Conservation (phyloP, 2,888 invertebrate genomes). For the Conus canariensis region DNA sequence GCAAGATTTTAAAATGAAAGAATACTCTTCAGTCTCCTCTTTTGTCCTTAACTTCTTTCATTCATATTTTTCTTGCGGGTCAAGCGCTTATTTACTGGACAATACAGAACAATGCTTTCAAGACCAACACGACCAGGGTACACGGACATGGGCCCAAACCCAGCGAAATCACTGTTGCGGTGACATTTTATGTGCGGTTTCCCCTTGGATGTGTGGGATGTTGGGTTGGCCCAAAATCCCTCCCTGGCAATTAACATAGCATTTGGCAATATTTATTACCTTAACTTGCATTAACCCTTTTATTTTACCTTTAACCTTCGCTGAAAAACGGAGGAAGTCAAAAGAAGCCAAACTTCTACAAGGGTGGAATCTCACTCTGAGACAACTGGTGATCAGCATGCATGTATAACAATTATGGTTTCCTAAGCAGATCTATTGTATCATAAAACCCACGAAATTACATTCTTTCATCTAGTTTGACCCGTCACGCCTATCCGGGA, state of each 20-base stretch:
- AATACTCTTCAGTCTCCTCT: background rate
- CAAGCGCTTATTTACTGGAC: background rate
- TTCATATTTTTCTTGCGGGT: background rate
- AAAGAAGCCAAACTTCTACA: background rate
- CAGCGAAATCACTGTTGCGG: background rate
- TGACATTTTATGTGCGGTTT: conserved; percentile 1
- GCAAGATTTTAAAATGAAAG: background rate
- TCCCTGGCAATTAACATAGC: background rate
- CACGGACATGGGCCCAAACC: background rate
- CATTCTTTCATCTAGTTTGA: too few relatives aligned
- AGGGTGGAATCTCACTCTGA: background rate
- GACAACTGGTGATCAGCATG: background rate
- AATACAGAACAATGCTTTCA: background rate
- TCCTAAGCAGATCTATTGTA: too few relatives aligned
- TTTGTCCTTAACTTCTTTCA: background rate
- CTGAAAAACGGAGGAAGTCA: background rate
- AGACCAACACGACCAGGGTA: background rate
- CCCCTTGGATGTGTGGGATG: too few relatives aligned
- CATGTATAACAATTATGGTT: too few relatives aligned
- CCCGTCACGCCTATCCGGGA: too few relatives aligned
- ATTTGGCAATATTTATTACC: background rate
- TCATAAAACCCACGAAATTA: too few relatives aligned
- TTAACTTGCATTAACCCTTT: background rate
- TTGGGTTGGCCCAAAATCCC: background rate
- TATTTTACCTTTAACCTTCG: background rate